A percentile compares a stretch with the other conserved stretches of the same genome.
Conservation (phyloP, 2,888 invertebrate genomes). For the Andrena dorsata region DNA sequence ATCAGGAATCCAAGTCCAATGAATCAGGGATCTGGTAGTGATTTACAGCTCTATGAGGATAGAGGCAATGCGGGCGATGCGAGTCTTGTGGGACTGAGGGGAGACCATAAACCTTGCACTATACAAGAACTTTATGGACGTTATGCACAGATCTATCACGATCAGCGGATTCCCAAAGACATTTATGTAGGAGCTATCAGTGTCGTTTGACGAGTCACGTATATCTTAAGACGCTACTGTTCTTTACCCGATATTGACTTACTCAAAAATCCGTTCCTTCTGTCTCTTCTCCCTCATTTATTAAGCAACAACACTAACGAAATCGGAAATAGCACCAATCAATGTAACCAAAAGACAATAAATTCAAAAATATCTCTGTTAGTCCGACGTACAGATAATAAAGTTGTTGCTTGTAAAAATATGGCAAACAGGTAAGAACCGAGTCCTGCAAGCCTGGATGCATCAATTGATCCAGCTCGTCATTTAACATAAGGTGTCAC, state of each 20-base stretch:
- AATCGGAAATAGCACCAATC: too few relatives aligned
- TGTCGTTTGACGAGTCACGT: conserved; percentile 19
- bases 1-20: conserved; percentile 58
- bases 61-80: conserved; percentile 70
- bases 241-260: too few relatives aligned
- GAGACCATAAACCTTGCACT: conserved; percentile 70
- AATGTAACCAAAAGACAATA: too few relatives aligned
- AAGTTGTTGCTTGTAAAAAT: too few relatives aligned
- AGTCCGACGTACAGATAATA: too few relatives aligned
- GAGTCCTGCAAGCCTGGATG: too few relatives aligned
- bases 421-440: too few relatives aligned
- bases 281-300: too few relatives aligned
- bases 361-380: too few relatives aligned
- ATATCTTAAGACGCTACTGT: neutral
- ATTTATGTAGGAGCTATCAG: conserved; percentile 65
- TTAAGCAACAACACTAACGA: too few relatives aligned
- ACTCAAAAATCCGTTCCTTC: neutral
- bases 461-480: too few relatives aligned
- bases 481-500: neutral
- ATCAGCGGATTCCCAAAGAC: conserved; percentile 75
- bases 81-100: conserved; percentile 65
- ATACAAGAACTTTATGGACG: conserved; percentile 79
- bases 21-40: conserved; percentile 74
- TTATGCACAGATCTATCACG: conserved; percentile 80
- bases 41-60: conserved; percentile 77